Evolutionary conservation across 1,140 invertebrate species (phyloP), one percentile per base, ranked within the genome.

Genomic region (Caenorhabditis remanei): DNA sequence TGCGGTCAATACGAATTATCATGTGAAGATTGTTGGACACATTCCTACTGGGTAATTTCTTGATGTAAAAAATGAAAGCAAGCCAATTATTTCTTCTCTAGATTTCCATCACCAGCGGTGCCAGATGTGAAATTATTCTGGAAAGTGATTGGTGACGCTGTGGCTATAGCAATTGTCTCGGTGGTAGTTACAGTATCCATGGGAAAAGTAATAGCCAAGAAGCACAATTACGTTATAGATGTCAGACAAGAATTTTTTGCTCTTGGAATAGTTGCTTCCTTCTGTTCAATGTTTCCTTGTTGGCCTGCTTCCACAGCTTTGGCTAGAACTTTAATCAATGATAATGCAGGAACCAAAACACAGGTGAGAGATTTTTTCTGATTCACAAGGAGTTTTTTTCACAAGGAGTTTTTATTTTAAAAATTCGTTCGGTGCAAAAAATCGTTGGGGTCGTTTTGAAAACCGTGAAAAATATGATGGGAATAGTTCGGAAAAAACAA

Each of bases 121-220:
- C 93, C 93, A 24, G 89, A 91, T 55, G 21, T 93, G 13, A 84
- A 88, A 48, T 5, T 93, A 11, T 83, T 92, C n/a, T 43, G 86
- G 0, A 9, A 61, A 14, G 53, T 93, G 4, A 40, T 93, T 56
- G 55, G 63, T 5, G 91, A 93, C 65, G 90, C 90, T 21, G 90
- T 94, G 83, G 93, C 93, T 46, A 92, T 94, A 21, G 93, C 93
- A 43, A 93, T 94, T 83, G 94, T 94, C 40, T 90, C 93, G 2
- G 94, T 93, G 91, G 94, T 94, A 53, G 93, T 94, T 21, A 94
- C 93, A 32, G 92, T 94, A 16, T 94, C 94, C 16, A 93, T 94
- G 92, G 93, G 93, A 8, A 94, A 94, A 89, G 91, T 94, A 61
- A 93, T 94, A 85, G 93, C 94, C 13, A 93, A 93, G 84, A 94